phyloP scores from a whole-genome alignment of 23 tunicate species.

The Halocynthia aurantium region DNA sequence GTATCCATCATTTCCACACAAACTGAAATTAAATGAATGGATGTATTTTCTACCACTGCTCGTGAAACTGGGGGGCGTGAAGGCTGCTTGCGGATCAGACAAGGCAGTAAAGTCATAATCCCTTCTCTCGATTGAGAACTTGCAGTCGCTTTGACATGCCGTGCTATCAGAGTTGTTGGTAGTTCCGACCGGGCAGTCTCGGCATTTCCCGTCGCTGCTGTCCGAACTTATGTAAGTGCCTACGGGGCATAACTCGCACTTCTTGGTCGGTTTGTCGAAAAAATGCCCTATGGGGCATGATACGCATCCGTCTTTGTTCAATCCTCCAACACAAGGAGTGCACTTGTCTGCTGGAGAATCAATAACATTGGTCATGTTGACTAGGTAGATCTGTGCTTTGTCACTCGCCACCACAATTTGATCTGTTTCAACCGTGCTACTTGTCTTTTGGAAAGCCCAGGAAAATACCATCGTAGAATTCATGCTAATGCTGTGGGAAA shows the following conservation, averaged over 20 bases:
- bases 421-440: background rate
- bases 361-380: constrained; percentile 61
- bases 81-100: constrained; percentile 18
- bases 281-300: constrained; percentile 70
- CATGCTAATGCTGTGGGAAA: constrained; percentile 12
- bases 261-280: constrained; percentile 24
- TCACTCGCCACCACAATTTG: constrained; percentile 9
- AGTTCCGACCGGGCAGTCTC: constrained; percentile 53
- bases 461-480: constrained; percentile 50
- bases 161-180: constrained; percentile 22
- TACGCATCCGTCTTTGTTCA: constrained; percentile 48
- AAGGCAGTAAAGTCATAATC: constrained; percentile 50
- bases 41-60: constrained; percentile 64
- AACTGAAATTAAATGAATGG: constrained; percentile 59
- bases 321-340: constrained; percentile 46
- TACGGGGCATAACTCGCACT: constrained; percentile 43
- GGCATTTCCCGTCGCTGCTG: constrained; percentile 42
- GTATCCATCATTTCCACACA: constrained; percentile 73
- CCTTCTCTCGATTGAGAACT: constrained; percentile 23
- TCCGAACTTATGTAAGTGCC: constrained; percentile 31
- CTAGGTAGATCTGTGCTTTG: constrained; percentile 41
- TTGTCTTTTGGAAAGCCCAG: constrained; percentile 71
- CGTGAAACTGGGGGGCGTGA: constrained; percentile 63
- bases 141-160: constrained; percentile 54
- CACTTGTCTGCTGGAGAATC: constrained; percentile 62